A percentile compares a stretch with the other conserved stretches of the same genome.
Evolutionary conservation across 2,888 invertebrate species (phyloP).

Genomic region (Oxyscelio sp.): DNA sequence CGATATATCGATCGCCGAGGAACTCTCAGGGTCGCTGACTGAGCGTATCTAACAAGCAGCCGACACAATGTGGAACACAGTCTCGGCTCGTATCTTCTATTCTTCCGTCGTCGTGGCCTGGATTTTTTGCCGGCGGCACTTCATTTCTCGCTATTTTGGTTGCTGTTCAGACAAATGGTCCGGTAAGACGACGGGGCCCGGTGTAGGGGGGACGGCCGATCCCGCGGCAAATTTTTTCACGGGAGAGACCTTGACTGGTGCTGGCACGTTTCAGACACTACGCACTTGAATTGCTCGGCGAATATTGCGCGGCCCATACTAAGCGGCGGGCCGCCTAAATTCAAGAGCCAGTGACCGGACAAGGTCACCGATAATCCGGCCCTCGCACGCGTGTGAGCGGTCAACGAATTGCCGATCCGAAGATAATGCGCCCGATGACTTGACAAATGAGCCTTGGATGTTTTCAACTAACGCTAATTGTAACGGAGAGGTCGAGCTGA

Average conservation of each 20-base stretch:
- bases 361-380: no score
- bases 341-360: no score
- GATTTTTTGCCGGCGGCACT: not conserved
- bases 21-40: constrained; percentile 41
- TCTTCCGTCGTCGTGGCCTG: not conserved
- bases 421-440: no score
- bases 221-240: not conserved
- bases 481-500: no score
- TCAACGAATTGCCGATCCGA: no score
- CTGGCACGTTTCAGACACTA: no score
- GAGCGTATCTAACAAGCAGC: constrained; percentile 18
- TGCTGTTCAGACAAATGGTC: constrained; percentile 38
- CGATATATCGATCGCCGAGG: constrained; percentile 20
- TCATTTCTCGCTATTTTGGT: constrained; percentile 33
- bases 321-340: no score
- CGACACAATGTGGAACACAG: not conserved
- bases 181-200: not conserved
- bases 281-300: no score
- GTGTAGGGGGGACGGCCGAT: not conserved
- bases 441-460: no score
- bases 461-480: no score
- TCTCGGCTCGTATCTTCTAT: not conserved
- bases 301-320: no score
- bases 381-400: no score
- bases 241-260: constrained; percentile 40